Evolutionary conservation across 2,888 invertebrate genomes (phyloP).

Genomic region (Euphydryas editha): DNA sequence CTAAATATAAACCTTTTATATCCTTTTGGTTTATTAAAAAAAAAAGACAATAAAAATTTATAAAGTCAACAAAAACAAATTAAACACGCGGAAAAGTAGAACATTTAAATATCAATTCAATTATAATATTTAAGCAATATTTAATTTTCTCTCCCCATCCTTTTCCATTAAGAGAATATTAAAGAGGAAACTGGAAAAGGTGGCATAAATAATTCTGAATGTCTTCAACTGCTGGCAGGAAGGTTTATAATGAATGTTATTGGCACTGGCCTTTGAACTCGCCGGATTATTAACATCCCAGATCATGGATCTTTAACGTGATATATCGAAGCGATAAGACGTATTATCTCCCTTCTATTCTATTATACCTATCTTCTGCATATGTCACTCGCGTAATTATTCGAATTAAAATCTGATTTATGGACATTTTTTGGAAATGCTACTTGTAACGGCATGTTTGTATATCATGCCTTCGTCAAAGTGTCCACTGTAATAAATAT

Average conservation of each 20-base stretch:
- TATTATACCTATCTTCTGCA: too few species aligned
- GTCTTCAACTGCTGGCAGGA: slow-evolving; percentile 20
- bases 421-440: too few species aligned
- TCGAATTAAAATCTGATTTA: too few species aligned
- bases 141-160: slow-evolving; percentile 6
- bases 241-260: slow-evolving; percentile 29
- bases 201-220: slow-evolving; percentile 29
- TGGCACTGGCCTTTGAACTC: slow-evolving; percentile 23
- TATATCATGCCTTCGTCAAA: too few species aligned
- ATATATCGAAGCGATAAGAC: too few species aligned
- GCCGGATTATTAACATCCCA: slow-evolving; percentile 14
- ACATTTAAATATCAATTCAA: neutral
- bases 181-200: slow-evolving; percentile 27
- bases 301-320: neutral
- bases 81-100: neutral
- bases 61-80: neutral
- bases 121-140: slow-evolving; percentile 10
- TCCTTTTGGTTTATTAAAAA: neutral
- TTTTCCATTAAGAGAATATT: slow-evolving; percentile 25
- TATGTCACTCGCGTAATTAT: too few species aligned
- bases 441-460: too few species aligned
- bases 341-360: too few species aligned
- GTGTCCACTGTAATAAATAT: too few species aligned
- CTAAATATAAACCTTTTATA: neutral
- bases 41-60: neutral